phyloP scores from a whole-genome alignment of 1,140 invertebrate species.

The Geopemphigus sp. region DNA sequence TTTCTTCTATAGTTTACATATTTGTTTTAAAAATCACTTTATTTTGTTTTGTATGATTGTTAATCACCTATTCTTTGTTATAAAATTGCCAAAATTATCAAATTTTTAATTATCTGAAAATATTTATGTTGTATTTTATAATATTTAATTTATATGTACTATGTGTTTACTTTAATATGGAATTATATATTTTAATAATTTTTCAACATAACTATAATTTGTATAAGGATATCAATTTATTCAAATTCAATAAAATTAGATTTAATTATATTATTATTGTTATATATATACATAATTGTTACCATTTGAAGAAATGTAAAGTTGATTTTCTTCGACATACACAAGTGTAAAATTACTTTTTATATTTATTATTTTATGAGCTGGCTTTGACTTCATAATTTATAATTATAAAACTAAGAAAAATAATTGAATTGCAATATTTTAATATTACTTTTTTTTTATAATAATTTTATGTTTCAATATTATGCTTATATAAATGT shows the following conservation, averaged over 20 bases:
- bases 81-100: not conserved
- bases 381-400: too few species aligned
- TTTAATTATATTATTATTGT: not conserved
- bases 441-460: too few species aligned
- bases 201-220: not conserved
- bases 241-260: not conserved
- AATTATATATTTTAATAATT: too few species aligned
- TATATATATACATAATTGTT: not conserved
- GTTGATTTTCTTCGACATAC: not conserved
- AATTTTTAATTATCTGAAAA: not conserved
- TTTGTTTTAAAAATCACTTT: not conserved
- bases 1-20: not conserved
- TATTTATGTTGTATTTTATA: not conserved
- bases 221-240: too few species aligned
- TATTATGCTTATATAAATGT: too few species aligned
- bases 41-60: conserved; percentile 8
- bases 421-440: too few species aligned
- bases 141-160: too few species aligned
- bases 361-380: too few species aligned
- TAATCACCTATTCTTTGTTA: not conserved
- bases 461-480: too few species aligned
- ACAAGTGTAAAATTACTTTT: too few species aligned
- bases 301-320: not conserved
- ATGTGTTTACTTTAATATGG: too few species aligned
- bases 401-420: too few species aligned